Percentiles rank a stretch among this genome's conserved stretches.
These are phyloP conservation scores for Phoenicopterus ruber DNA, from an alignment of 2,113 vertebrate species.

Conservation along the genomic window DNA sequence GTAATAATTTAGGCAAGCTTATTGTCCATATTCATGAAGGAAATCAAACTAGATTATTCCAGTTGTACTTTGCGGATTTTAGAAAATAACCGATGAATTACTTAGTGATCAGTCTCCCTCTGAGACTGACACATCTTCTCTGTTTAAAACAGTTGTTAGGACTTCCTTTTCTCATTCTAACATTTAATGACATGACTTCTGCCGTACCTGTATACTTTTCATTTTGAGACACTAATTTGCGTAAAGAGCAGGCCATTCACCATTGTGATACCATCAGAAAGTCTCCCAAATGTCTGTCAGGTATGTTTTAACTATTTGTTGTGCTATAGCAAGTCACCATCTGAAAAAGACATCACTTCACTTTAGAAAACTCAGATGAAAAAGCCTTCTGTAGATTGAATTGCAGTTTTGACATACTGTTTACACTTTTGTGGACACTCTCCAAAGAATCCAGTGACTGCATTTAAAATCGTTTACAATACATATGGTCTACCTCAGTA, in stretches of 20 bases:
- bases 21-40: background rate
- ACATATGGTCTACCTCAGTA: rapidly evolving
- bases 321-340: background rate
- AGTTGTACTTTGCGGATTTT: background rate
- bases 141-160: background rate
- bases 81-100: background rate
- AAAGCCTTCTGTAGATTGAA: background rate
- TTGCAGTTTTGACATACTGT: background rate
- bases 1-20: background rate
- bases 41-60: background rate
- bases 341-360: background rate
- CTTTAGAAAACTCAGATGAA: background rate
- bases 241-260: background rate
- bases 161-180: background rate
- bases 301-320: background rate
- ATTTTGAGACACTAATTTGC: background rate
- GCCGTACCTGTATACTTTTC: background rate
- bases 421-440: background rate
- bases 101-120: background rate
- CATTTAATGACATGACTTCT: rapidly evolving
- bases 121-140: background rate
- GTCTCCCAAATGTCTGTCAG: background rate
- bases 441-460: background rate
- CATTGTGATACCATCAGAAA: background rate
- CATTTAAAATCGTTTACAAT: background rate